Base-by-base conservation (phyloP, 2,797 vertebrate species). In the Pangasius larnaudii region DNA sequence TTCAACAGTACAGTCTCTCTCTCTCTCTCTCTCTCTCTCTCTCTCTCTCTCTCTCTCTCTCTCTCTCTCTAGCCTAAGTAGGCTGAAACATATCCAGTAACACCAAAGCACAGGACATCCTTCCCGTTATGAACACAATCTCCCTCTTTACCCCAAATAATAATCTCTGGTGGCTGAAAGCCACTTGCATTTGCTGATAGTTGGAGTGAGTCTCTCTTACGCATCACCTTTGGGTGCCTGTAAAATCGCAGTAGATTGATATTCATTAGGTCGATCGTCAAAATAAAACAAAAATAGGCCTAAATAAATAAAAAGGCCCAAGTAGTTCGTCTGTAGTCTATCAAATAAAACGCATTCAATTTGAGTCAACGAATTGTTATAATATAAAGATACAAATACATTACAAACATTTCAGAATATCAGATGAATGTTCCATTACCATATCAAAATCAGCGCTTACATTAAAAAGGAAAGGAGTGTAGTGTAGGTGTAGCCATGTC, bases 31-130 rank as follows among this genome's bases (percentile, higher is more conserved):
- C 63, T 65, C 63, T n/a, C n/a, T n/a, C n/a, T n/a, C n/a, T n/a
- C n/a, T n/a, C n/a, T n/a, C n/a, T 39, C 39, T 67, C 63, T 69
- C 67, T 69, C 67, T 69, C 30, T 69, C 67, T 69, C 67, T 71
- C 69, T 71, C 67, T 71, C 67, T 39, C 69, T 72, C 74, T n/a
- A 27, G 30, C 53, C 0, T 10, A 19, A 19, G 33, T 39, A 39
- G 65, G 30, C 6, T 24, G 22, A 2, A 24, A 69, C 16, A 67
- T 33, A 33, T 33, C 30, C n/a, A 39, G 19, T 22, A 49, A 46
- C 39, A 74, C 3, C 24, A 74, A 75, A 51, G 5, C 18, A 51
- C 33, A 72, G 33, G 7, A 9, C 36, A 72, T 24, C 24, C 6
- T 14, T 51, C 24, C 46, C 2, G 46, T 30, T 39, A 77, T 77